phyloP scores from a whole-genome alignment of 37 sponge, comb jelly and placozoan species.

The Ianthella basta region DNA sequence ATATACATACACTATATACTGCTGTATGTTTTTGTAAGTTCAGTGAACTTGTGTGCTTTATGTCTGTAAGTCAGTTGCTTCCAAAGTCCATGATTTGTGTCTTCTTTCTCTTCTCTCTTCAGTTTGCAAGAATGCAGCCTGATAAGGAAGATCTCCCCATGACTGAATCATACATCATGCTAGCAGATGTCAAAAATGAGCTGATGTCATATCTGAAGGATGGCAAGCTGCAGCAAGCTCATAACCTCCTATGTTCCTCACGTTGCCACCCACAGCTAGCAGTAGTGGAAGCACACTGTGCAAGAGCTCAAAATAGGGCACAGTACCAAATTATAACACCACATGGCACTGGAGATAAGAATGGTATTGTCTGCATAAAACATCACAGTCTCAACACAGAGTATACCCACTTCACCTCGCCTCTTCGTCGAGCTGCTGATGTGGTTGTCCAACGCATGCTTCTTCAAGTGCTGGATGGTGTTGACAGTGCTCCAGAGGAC shows the following conservation, averaged over 20 bases:
- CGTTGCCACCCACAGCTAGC: slow-evolving; percentile 57
- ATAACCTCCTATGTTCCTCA: slow-evolving; percentile 24
- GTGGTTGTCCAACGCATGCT: slow-evolving; percentile 55
- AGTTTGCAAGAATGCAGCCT: too few relatives aligned
- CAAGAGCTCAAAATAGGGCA: neutral
- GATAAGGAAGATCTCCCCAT: neutral
- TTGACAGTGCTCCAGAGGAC: neutral
- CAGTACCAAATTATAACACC: slow-evolving; percentile 17
- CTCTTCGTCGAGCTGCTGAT: slow-evolving; percentile 61
- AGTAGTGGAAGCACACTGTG: slow-evolving; percentile 6
- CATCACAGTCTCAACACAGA: slow-evolving; percentile 45
- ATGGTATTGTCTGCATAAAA: neutral
- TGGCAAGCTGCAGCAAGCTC: neutral
- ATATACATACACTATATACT: too few relatives aligned
- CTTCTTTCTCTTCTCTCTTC: too few relatives aligned
- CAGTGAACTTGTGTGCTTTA: too few relatives aligned
- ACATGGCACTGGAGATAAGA: neutral
- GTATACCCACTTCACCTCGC: slow-evolving; percentile 77
- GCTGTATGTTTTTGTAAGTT: too few relatives aligned
- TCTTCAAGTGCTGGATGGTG: neutral
- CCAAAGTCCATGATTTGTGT: too few relatives aligned
- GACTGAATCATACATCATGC: neutral
- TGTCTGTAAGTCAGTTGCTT: too few relatives aligned
- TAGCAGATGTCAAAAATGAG: neutral
- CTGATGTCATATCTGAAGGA: neutral